phyloP scores from a whole-genome alignment of 1,140 invertebrate species.

The Drosophila nikananu region DNA sequence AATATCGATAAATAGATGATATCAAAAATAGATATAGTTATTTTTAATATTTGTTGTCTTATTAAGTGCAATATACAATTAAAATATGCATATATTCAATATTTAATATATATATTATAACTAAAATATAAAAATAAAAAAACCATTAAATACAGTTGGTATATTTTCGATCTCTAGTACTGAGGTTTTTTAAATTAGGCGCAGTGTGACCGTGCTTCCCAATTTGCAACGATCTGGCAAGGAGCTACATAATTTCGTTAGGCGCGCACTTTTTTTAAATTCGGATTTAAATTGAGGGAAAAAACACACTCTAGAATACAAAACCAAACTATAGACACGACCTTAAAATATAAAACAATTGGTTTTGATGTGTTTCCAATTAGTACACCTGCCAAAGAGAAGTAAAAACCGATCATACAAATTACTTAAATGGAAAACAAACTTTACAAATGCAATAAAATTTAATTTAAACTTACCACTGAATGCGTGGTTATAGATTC shows the following conservation, averaged over 20 bases:
- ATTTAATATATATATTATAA: background rate
- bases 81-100: too few species aligned
- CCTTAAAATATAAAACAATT: background rate
- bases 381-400: background rate
- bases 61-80: too few species aligned
- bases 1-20: too few species aligned
- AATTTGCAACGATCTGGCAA: slow-evolving; percentile 3
- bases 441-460: background rate
- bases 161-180: background rate
- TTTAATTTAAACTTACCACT: background rate
- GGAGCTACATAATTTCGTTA: background rate
- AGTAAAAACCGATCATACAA: background rate
- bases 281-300: background rate
- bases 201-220: background rate
- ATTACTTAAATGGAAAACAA: background rate
- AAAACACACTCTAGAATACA: background rate
- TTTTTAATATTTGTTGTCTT: too few species aligned
- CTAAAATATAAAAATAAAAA: background rate
- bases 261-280: background rate
- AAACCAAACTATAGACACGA: too few species aligned
- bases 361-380: background rate
- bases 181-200: background rate
- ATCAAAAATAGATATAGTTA: too few species aligned
- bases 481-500: slow-evolving; percentile 4
- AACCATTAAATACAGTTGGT: background rate